These are phyloP conservation scores for Heterotis niloticus DNA, from an alignment of 2,113 vertebrate species.

Conservation along the genomic window DNA sequence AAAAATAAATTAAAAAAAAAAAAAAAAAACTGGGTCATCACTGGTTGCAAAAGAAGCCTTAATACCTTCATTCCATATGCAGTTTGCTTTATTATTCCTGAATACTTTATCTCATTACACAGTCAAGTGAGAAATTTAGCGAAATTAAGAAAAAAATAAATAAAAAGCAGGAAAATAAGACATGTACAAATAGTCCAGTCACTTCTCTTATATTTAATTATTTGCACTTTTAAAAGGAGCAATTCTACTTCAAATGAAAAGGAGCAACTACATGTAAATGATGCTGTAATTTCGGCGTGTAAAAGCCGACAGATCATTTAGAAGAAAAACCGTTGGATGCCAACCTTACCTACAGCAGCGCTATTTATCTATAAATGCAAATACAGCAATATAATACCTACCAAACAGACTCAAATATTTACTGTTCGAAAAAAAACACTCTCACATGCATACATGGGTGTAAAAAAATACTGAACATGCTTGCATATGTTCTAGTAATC, in stretches of 20 bases:
- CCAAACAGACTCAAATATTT: neutral
- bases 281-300: neutral
- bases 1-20: too few species aligned
- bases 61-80: constrained; percentile 17
- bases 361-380: neutral
- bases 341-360: neutral
- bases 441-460: neutral
- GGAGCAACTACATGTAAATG: constrained; percentile 11
- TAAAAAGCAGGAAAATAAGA: constrained; percentile 4
- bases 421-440: neutral
- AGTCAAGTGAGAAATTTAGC: constrained; percentile 11
- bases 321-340: neutral
- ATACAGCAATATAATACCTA: neutral
- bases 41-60: constrained; percentile 11
- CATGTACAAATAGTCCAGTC: constrained; percentile 3
- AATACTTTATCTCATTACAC: neutral
- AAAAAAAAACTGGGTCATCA: neutral
- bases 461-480: neutral
- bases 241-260: constrained; percentile 4
- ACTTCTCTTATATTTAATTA: constrained; percentile 4
- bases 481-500: neutral
- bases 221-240: neutral
- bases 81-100: constrained; percentile 17
- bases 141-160: neutral
- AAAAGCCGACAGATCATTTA: neutral